phyloP scores from a whole-genome alignment of 2,888 invertebrate genomes.

The Schizaphis graminum region DNA sequence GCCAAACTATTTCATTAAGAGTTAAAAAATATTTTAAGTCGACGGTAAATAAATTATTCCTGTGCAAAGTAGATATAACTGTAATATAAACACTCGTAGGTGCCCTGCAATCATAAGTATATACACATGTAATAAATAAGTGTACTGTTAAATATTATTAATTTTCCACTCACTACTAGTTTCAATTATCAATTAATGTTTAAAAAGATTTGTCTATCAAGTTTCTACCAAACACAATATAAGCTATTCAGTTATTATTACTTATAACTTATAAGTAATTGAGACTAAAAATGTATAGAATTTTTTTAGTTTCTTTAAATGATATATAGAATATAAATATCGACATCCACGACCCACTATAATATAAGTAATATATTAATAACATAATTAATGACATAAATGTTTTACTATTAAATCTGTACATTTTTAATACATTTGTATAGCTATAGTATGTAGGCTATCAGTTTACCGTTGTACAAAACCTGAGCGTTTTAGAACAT shows the following conservation, averaged over 20 bases:
- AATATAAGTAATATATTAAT: neutral
- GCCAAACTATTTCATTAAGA: neutral
- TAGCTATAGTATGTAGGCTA: conserved; percentile 29
- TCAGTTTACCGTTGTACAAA: conserved; percentile 40
- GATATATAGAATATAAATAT: neutral
- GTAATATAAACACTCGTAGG: neutral
- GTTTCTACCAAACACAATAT: neutral
- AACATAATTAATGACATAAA: neutral
- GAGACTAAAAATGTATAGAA: neutral
- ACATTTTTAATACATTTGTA: neutral
- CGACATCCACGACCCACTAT: neutral
- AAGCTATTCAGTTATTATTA: neutral
- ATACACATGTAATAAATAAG: conserved; percentile 14
- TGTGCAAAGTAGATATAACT: conserved; percentile 44
- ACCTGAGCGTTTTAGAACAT: conserved; percentile 32
- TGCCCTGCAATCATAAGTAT: conserved; percentile 17
- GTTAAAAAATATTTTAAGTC: conserved; percentile 26
- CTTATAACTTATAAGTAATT: neutral
- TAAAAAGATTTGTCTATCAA: neutral
- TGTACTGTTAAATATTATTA: conserved; percentile 34
- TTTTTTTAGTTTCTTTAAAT: neutral
- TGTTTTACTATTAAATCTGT: neutral
- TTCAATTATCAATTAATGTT: neutral
- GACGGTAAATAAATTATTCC: neutral
- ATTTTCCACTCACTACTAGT: neutral